These are phyloP conservation scores for Microtus obscurus DNA, from an alignment of 2,797 vertebrate genomes.

Conservation along the genomic window DNA sequence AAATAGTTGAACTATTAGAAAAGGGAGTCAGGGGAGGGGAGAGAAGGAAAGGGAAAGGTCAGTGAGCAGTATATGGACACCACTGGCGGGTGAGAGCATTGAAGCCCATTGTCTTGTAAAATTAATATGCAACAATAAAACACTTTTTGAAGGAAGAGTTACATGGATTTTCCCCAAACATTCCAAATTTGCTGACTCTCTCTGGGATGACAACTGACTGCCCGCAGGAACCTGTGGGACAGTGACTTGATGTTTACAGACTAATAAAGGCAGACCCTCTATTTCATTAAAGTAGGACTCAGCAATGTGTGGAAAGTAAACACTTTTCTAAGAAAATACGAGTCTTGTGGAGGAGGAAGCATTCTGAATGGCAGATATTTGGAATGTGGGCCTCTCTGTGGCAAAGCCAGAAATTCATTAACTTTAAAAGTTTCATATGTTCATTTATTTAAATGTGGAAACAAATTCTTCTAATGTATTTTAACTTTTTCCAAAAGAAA, in stretches of 20 bases:
- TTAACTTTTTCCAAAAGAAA: constrained; percentile 52
- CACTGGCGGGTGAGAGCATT: background rate
- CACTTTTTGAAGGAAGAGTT: background rate
- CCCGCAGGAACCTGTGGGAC: background rate
- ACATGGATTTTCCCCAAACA: background rate
- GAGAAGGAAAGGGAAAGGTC: no score
- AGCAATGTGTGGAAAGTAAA: constrained; percentile 16
- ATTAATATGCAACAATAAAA: background rate
- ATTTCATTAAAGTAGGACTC: constrained; percentile 4
- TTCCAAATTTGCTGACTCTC: constrained; percentile 1
- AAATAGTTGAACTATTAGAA: no score
- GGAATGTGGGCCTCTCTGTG: background rate
- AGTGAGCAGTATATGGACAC: background rate
- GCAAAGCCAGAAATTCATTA: background rate
- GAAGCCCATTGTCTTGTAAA: background rate
- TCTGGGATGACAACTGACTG: background rate
- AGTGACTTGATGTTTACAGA: constrained; percentile 8
- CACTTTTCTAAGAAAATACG: background rate
- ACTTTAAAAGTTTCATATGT: constrained; percentile 21
- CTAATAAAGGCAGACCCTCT: background rate
- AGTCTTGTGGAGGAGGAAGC: background rate
- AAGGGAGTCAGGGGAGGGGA: no score
- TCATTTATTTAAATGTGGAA: constrained; percentile 14
- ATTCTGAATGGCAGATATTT: constrained; percentile 16
- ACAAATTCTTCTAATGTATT: constrained; percentile 29